Evolutionary conservation across 2,797 vertebrate genomes (phyloP).

Genomic region (Ceryle rudis): DNA sequence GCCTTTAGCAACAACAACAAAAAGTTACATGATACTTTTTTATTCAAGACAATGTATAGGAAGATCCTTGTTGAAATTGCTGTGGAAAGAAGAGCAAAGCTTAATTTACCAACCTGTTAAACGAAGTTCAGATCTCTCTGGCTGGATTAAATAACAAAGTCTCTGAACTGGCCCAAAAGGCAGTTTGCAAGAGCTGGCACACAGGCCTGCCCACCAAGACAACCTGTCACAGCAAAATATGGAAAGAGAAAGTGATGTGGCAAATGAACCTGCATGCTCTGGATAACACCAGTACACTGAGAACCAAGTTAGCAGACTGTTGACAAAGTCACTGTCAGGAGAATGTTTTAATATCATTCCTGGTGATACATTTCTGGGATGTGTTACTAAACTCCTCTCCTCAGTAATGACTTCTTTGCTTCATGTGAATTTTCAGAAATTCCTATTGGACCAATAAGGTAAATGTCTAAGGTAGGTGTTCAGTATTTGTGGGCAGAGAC

Average conservation of each 20-base stretch:
- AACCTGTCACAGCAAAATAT: not conserved
- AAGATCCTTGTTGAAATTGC: not conserved
- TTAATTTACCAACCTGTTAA: not conserved
- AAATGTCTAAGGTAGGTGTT: not conserved
- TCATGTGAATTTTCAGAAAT: not conserved
- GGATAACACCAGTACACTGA: not conserved
- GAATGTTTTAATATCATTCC: not conserved
- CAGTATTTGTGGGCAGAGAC: not conserved
- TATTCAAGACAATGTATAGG: not conserved
- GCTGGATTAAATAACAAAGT: not conserved
- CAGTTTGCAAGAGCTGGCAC: not conserved
- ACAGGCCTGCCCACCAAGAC: not conserved
- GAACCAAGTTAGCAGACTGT: not conserved
- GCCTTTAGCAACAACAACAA: not conserved
- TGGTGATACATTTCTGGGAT: not conserved
- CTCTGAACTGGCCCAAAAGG: not conserved
- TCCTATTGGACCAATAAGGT: not conserved
- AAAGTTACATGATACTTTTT: not conserved
- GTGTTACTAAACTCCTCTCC: not conserved
- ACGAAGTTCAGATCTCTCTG: not conserved
- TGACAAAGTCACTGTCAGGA: not conserved
- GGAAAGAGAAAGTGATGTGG: not conserved
- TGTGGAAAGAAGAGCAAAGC: not conserved
- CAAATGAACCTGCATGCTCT: not conserved
- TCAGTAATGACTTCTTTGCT: not conserved